A percentile compares a stretch with the other conserved stretches of the same genome.
phyloP scores from a whole-genome alignment of 2,113 vertebrate genomes.

The Lipophrys pholis region DNA sequence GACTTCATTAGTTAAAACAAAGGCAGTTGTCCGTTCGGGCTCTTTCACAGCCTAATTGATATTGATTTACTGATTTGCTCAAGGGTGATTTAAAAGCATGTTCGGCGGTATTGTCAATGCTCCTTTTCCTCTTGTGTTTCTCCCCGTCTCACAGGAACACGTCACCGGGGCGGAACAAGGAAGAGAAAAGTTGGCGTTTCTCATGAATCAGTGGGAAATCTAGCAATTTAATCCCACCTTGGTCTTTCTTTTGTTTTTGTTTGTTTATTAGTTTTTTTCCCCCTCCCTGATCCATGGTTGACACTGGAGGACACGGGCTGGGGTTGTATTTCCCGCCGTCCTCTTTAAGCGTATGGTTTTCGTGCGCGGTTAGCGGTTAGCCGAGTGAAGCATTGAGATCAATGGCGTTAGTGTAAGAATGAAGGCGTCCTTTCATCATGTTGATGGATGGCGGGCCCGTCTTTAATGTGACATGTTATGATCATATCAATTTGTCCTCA shows the following conservation, averaged over 20 bases:
- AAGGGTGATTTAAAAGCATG: slow-evolving; percentile 75
- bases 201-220: neutral
- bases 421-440: slow-evolving; percentile 75
- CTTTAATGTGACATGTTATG: slow-evolving; percentile 80
- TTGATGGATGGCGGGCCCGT: slow-evolving; percentile 77
- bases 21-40: slow-evolving; percentile 80
- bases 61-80: slow-evolving; percentile 81
- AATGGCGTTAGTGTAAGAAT: slow-evolving; percentile 59
- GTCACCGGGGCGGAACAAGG: neutral
- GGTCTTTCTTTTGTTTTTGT: too few species aligned
- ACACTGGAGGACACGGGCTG: neutral
- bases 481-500: slow-evolving; percentile 82
- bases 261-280: neutral
- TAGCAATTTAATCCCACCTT: too few species aligned
- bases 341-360: slow-evolving; percentile 66
- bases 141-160: slow-evolving; percentile 23
- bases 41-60: slow-evolving; percentile 81
- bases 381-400: slow-evolving; percentile 72
- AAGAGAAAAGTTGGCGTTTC: slow-evolving; percentile 20
- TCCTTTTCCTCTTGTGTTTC: slow-evolving; percentile 48
- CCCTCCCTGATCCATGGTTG: neutral
- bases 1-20: slow-evolving; percentile 85
- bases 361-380: slow-evolving; percentile 64
- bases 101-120: slow-evolving; percentile 68
- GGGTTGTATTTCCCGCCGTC: neutral